A percentile compares a stretch with the other conserved stretches of the same genome.
Evolutionary conservation across 2,113 vertebrate species (phyloP).

Genomic region (Otocyon megalotis): DNA sequence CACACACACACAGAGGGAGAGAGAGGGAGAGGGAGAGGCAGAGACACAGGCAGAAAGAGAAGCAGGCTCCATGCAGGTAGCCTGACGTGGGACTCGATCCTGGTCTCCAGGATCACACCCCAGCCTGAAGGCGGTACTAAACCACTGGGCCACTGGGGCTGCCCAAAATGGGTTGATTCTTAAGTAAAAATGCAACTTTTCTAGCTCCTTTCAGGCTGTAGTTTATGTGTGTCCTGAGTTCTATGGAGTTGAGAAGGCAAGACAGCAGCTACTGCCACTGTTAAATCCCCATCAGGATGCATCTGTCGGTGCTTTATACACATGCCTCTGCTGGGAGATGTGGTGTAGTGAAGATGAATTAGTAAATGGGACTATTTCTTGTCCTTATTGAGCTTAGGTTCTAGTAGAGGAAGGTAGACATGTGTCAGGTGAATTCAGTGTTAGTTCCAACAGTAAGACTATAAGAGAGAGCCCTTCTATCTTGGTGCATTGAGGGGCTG

Average conservation of each 20-base stretch:
- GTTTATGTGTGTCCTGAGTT: neutral
- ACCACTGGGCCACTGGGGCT: too few relatives aligned
- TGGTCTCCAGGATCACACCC: too few relatives aligned
- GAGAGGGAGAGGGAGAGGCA: too few relatives aligned
- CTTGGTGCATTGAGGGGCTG: neutral
- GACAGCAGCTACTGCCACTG: fast-evolving
- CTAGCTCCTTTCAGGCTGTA: fast-evolving
- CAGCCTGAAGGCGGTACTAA: too few relatives aligned
- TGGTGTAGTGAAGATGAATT: neutral
- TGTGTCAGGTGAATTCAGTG: neutral
- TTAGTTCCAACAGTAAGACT: too few relatives aligned
- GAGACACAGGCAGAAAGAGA: too few relatives aligned
- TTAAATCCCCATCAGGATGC: fast-evolving
- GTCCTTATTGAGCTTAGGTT: neutral
- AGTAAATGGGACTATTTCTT: fast-evolving
- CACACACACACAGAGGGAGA: too few relatives aligned
- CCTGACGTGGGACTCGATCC: too few relatives aligned
- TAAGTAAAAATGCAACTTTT: neutral
- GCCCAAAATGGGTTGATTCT: neutral
- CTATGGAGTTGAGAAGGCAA: neutral
- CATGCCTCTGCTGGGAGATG: fast-evolving
- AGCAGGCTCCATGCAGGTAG: too few relatives aligned
- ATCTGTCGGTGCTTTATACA: neutral
- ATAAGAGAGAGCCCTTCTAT: neutral
- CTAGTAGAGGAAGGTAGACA: neutral